Conservation (phyloP, 2,888 invertebrate genomes). For the Hemithea aestivaria region DNA sequence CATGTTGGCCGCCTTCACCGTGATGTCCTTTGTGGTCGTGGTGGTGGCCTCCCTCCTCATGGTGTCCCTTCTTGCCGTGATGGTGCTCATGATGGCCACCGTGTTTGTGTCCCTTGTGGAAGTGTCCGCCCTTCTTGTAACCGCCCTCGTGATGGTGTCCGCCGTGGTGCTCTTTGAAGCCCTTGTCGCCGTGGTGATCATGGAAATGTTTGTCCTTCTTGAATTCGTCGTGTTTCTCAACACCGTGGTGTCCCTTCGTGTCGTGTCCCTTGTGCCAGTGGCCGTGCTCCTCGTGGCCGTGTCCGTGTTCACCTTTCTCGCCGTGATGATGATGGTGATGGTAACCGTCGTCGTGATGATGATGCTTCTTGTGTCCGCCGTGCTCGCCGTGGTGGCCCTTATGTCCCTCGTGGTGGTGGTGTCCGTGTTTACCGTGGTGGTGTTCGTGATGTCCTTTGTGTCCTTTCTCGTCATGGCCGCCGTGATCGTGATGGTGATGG, state of each 20-base stretch:
- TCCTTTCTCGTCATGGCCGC: constrained; percentile 83
- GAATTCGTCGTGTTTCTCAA: constrained; percentile 90
- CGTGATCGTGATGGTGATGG: constrained; percentile 81
- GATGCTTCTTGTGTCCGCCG: constrained; percentile 81
- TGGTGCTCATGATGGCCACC: constrained; percentile 87
- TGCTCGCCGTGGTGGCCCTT: constrained; percentile 80
- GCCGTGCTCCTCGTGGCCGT: constrained; percentile 77
- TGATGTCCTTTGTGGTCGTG: constrained; percentile 89
- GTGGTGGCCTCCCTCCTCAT: constrained; percentile 87
- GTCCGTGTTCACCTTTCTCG: constrained; percentile 81
- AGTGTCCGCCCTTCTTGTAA: constrained; percentile 88
- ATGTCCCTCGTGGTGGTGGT: constrained; percentile 83
- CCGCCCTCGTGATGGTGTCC: constrained; percentile 87
- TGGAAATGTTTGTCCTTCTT: constrained; percentile 92
- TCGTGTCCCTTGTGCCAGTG: constrained; percentile 90
- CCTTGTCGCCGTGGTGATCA: constrained; percentile 89
- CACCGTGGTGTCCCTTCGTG: constrained; percentile 90
- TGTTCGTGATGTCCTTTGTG: constrained; percentile 83
- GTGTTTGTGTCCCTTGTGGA: constrained; percentile 89
- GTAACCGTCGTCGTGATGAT: constrained; percentile 83
- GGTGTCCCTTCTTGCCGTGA: constrained; percentile 87
- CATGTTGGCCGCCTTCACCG: constrained; percentile 86
- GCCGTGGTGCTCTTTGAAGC: constrained; percentile 87
- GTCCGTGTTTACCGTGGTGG: constrained; percentile 83
- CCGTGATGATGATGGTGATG: constrained; percentile 81